Conservation (phyloP, 2,888 invertebrate genomes). For the Ochropleura leucogaster region DNA sequence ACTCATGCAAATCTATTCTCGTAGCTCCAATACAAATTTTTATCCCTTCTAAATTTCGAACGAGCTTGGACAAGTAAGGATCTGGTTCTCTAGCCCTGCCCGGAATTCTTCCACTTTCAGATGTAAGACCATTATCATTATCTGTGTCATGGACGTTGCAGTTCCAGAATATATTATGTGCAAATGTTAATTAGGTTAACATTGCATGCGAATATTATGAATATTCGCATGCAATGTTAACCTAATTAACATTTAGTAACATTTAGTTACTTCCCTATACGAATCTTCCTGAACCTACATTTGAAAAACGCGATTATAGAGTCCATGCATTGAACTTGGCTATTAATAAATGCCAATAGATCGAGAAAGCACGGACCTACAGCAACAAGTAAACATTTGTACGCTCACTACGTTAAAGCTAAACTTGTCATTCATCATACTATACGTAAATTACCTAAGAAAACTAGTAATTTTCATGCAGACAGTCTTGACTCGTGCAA, state of each 20-base stretch:
- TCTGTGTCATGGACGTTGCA: constrained; percentile 54
- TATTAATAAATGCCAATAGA: constrained; percentile 5
- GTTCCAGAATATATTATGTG: constrained; percentile 50
- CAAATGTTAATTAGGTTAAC: constrained; percentile 46
- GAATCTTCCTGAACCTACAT: constrained; percentile 47
- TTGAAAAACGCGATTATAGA: constrained; percentile 30
- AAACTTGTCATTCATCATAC: no score
- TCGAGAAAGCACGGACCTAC: constrained; percentile 3
- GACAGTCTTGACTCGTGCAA: neutral
- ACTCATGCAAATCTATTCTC: constrained; percentile 22
- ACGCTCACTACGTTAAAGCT: neutral
- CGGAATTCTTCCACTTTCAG: constrained; percentile 24
- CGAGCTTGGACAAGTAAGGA: constrained; percentile 22
- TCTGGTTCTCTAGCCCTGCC: constrained; percentile 12
- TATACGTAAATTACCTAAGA: neutral
- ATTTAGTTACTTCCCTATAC: constrained; percentile 44
- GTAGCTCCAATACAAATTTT: neutral
- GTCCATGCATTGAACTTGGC: constrained; percentile 20
- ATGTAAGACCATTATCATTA: constrained; percentile 32
- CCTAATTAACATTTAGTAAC: no score
- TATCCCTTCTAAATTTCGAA: constrained; percentile 47
- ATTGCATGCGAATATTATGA: constrained; percentile 51
- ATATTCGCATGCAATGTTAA: no score
- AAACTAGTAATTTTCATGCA: neutral
- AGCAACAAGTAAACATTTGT: neutral